phyloP scores from a whole-genome alignment of 1,140 invertebrate genomes.

The Ptiloglossa arizonensis region DNA sequence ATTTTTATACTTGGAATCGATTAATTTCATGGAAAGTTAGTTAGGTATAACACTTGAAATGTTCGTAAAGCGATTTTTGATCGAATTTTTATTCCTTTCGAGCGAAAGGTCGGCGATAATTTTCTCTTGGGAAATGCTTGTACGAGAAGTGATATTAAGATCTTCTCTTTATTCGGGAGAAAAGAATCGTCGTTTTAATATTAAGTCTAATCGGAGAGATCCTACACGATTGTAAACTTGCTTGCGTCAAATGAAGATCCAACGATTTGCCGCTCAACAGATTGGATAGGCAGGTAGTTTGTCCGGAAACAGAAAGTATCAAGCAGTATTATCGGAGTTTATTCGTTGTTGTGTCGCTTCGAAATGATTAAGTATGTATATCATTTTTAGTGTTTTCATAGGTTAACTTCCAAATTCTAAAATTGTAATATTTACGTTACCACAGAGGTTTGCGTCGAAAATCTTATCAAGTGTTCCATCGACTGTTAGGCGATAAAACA shows the following conservation, averaged over 20 bases:
- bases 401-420: no score
- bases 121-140: background rate
- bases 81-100: background rate
- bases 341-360: background rate
- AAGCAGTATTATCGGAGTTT: conserved; percentile 5
- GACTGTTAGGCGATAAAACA: no score
- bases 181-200: background rate
- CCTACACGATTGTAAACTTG: background rate
- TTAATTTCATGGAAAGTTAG: background rate
- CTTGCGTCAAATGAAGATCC: background rate
- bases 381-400: background rate
- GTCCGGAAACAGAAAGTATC: background rate
- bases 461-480: no score
- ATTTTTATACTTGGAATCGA: background rate
- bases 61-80: background rate
- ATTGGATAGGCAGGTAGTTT: background rate
- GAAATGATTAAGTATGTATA: background rate
- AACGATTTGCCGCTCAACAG: background rate
- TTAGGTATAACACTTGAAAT: background rate
- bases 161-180: background rate
- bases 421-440: no score
- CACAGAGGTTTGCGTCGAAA: no score
- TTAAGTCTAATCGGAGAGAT: background rate
- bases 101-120: background rate
- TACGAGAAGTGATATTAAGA: background rate